phyloP scores from a whole-genome alignment of 1,140 invertebrate genomes.

The Brachionus rotundiformis region DNA sequence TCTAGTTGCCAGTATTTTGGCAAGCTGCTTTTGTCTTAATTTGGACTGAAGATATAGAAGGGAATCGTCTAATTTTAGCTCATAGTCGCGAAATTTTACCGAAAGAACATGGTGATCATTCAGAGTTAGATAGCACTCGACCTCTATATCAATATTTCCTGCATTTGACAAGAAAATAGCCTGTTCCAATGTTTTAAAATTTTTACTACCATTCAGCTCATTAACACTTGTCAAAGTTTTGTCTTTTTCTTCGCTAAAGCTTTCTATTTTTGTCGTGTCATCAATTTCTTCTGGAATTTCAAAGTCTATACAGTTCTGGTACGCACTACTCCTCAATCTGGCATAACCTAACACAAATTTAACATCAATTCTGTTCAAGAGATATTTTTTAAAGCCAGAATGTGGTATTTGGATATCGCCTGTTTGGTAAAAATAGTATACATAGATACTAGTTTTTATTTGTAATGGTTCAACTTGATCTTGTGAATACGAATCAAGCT shows the following conservation, averaged over 20 bases:
- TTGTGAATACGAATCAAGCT: not conserved
- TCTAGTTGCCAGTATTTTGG: not conserved
- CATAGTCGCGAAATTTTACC: not conserved
- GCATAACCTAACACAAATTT: slow-evolving; percentile 23
- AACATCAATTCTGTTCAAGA: slow-evolving; percentile 4
- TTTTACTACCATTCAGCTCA: not conserved
- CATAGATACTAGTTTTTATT: slow-evolving; percentile 18
- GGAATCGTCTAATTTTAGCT: slow-evolving; percentile 32
- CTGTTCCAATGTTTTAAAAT: not conserved
- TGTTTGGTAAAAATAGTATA: slow-evolving; percentile 1
- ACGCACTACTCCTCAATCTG: not conserved
- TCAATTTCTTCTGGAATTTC: not conserved
- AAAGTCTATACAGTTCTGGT: slow-evolving; percentile 18
- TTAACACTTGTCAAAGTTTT: slow-evolving; percentile 18
- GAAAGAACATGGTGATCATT: not conserved
- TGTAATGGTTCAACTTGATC: slow-evolving; percentile 34
- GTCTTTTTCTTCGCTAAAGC: not conserved
- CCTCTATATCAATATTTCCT: slow-evolving; percentile 37
- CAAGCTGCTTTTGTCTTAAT: slow-evolving; percentile 17
- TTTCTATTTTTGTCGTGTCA: not conserved
- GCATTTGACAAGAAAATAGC: slow-evolving; percentile 21
- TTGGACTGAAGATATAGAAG: not conserved
- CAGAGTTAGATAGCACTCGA: slow-evolving; percentile 17
- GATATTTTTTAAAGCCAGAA: slow-evolving; percentile 6
- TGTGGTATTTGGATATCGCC: not conserved